Conservation (phyloP, 37 sponge, comb jelly and placozoan genomes). For the Beroe forskalii region DNA sequence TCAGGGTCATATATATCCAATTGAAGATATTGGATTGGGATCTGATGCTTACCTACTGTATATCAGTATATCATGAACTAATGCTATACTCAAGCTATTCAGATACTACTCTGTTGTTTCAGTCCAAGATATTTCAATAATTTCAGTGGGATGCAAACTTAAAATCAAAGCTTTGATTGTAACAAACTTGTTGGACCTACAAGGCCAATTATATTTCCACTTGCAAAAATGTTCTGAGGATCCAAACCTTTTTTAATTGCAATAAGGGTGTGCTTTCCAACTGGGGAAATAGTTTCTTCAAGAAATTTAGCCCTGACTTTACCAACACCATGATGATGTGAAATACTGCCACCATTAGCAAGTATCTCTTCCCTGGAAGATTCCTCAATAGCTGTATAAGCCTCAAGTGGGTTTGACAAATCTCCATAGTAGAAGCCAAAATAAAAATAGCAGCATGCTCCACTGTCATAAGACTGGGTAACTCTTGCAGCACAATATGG, state of each 20-base stretch:
- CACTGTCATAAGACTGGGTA: conserved; percentile 89
- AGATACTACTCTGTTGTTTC: no score
- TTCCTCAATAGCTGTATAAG: conserved; percentile 69
- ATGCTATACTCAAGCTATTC: no score
- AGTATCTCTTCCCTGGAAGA: conserved; percentile 87
- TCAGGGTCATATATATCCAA: no score
- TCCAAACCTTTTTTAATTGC: conserved; percentile 83
- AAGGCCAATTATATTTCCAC: conserved; percentile 72
- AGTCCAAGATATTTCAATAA: no score
- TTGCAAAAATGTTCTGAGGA: conserved; percentile 83
- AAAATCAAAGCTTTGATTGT: conserved; percentile 1
- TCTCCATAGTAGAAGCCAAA: conserved; percentile 79
- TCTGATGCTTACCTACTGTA: no score
- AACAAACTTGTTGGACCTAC: conserved; percentile 28
- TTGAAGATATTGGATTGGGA: no score
- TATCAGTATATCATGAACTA: no score
- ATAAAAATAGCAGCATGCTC: conserved; percentile 93
- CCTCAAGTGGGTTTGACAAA: conserved; percentile 76
- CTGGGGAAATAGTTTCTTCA: conserved; percentile 69
- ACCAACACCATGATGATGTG: conserved; percentile 96
- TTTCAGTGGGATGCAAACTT: no score
- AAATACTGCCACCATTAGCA: conserved; percentile 86
- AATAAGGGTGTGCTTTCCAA: conserved; percentile 75
- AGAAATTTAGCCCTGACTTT: conserved; percentile 86
- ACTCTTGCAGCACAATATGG: conserved; percentile 68